Evolutionary conservation across 2,888 invertebrate species (phyloP).

Genomic region (Synergus umbraculus): DNA sequence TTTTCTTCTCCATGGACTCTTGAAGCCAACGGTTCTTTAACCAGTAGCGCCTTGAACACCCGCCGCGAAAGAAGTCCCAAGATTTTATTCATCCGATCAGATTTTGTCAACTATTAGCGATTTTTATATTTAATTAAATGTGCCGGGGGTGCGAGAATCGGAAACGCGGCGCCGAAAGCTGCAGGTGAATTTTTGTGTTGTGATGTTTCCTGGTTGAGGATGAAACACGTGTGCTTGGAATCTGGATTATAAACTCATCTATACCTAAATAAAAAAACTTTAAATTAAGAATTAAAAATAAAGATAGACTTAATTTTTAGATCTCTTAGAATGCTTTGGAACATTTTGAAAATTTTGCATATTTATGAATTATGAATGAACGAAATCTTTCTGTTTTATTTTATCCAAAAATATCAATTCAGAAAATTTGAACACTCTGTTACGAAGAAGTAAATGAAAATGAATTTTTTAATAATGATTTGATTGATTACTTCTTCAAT

Average conservation of each 20-base stretch:
- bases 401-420: no score
- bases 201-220: background rate
- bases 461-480: background rate
- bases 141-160: background rate
- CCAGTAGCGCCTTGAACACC: constrained; percentile 52
- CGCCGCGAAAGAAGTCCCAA: constrained; percentile 33
- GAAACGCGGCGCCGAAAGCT: background rate
- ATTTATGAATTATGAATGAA: no score
- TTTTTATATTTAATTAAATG: background rate
- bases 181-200: background rate
- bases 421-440: no score
- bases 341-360: background rate
- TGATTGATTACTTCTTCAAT: background rate
- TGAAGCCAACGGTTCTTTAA: constrained; percentile 32
- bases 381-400: no score
- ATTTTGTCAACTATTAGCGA: background rate
- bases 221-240: background rate
- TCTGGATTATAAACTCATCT: background rate
- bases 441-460: background rate
- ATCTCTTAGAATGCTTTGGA: background rate
- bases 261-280: background rate
- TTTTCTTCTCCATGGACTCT: constrained; percentile 36
- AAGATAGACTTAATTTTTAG: background rate
- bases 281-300: no score
- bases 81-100: background rate